Evolutionary conservation across 2,113 vertebrate species (phyloP).

Genomic region (Zosterops japonicus): DNA sequence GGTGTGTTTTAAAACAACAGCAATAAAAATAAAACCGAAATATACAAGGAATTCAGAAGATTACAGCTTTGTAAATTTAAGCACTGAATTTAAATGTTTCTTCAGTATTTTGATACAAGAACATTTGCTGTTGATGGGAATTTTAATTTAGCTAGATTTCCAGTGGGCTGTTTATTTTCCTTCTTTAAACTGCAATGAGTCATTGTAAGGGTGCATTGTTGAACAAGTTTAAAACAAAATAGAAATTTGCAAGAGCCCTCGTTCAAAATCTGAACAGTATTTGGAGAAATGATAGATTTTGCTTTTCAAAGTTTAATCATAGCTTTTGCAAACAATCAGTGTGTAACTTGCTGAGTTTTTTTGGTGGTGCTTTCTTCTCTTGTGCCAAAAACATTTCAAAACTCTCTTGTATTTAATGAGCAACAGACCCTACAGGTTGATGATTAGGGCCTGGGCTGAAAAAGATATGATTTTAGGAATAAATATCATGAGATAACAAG

Average conservation of each 20-base stretch:
- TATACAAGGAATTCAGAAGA: background rate
- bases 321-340: background rate
- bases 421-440: background rate
- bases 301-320: background rate
- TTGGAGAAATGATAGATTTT: background rate
- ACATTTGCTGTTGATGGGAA: background rate
- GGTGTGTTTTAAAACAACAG: background rate
- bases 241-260: background rate
- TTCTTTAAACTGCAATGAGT: background rate
- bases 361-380: background rate
- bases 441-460: background rate
- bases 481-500: background rate
- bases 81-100: background rate
- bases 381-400: background rate
- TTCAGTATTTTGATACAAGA: background rate
- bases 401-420: background rate
- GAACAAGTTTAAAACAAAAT: background rate
- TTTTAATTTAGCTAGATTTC: background rate
- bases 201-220: background rate
- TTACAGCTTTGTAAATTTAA: background rate
- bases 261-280: background rate
- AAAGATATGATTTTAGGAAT: background rate
- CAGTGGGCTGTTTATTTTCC: background rate
- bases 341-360: background rate
- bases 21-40: background rate